Evolutionary conservation across 2,797 vertebrate genomes (phyloP).

Genomic region (Thamnophis elegans): DNA sequence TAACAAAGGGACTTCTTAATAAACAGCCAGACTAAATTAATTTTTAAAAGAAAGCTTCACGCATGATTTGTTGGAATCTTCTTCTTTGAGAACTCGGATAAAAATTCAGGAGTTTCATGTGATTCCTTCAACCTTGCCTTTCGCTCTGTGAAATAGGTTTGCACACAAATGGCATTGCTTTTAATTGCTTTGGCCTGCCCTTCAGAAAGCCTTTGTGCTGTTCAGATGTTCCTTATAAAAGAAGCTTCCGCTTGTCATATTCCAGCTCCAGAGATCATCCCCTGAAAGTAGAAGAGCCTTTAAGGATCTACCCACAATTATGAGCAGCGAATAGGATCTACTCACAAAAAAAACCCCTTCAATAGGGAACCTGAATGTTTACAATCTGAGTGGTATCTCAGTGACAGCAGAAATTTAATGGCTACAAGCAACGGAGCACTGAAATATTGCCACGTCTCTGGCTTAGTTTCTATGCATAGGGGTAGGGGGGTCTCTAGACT

Average conservation of each 20-base stretch:
- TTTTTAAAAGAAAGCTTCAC: background rate
- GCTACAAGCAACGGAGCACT: too few relatives aligned
- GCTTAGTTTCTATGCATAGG: background rate
- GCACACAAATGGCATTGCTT: background rate
- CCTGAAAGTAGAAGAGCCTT: background rate
- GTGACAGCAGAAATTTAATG: too few relatives aligned
- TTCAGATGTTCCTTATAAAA: background rate
- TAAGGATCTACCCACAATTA: background rate
- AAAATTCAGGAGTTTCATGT: background rate
- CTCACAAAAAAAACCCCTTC: background rate
- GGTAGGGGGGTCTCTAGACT: too few relatives aligned
- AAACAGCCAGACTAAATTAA: background rate
- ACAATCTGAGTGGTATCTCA: background rate
- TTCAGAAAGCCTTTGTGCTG: background rate
- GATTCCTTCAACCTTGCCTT: background rate
- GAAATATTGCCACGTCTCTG: too few relatives aligned
- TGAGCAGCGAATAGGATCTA: background rate
- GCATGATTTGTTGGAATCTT: background rate
- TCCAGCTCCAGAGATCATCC: background rate
- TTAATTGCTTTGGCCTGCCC: background rate
- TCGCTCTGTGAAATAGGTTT: background rate
- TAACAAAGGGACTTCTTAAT: background rate
- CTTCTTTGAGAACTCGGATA: background rate
- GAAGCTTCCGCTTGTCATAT: background rate
- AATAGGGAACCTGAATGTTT: background rate